Evolutionary conservation across 2,113 vertebrate species (phyloP), one percentile per base, ranked within the genome.

Genomic region (Brachypteracias leptosomus): DNA sequence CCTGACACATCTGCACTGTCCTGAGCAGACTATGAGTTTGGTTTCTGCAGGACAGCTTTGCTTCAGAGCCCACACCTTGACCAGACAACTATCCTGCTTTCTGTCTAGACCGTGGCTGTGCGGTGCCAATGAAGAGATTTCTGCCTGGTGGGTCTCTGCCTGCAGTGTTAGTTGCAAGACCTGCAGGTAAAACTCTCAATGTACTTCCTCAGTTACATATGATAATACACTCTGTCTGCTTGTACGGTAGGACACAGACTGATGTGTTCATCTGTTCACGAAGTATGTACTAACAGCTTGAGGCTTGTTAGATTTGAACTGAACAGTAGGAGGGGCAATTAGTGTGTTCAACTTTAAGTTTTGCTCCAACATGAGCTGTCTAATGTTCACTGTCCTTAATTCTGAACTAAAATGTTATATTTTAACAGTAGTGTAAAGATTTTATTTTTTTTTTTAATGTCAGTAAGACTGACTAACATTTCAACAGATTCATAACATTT

Each of bases 241-340:
- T 15, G 1, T 11, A 57, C 66, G 31, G 40, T 31, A 57, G 40
- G 49, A 79, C 58, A 75, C 49, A 88, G 57, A 52, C 28, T 38
- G 79, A 90, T 74, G 35, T 25, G 36, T 12, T 96, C 88, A 79
- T 91, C 81, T 96, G 66, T 31, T 89, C 47, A 33, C 35, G 44
- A 38, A 62, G 58, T 18, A 20, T 57, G 87, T 82, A 20, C 71
- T 63, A 88, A 63, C 88, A 94, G 78, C 74, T 85, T 82, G 88
- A 88, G 49, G 8, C 40, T 85, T 89, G 85, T 83, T 65, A 73
- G 77, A 40, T 52, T 79, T 90, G 85, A 96, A 88, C 74, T 0
- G 0, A 91, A 40, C 70, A 72, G 71, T 76, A 76, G 88, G 74
- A 82, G 31, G 35, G 66, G 67, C 26, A 90, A 70, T 79, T 88